These are phyloP conservation scores for Crypturellus tataupa DNA, from an alignment of 2,797 vertebrate species.

Conservation along the genomic window DNA sequence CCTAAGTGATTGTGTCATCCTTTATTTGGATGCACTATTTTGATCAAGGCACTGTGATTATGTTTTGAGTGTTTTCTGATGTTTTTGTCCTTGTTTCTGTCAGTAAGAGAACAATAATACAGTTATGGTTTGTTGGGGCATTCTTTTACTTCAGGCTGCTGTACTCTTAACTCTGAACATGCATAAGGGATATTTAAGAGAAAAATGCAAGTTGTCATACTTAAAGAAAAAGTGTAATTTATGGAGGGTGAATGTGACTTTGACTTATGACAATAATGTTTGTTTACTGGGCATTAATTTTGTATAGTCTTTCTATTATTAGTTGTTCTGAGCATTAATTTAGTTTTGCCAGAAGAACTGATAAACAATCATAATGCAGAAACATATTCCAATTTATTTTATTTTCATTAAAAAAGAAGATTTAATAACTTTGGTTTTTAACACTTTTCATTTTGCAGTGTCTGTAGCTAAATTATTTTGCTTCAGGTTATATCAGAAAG, in stretches of 20 bases:
- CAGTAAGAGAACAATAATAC: neutral
- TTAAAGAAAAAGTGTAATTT: neutral
- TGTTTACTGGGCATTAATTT: constrained; percentile 47
- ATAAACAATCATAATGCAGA: constrained; percentile 14
- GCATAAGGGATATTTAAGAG: neutral
- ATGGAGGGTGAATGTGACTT: constrained; percentile 26
- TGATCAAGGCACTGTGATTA: neutral
- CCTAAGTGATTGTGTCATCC: rapidly evolving
- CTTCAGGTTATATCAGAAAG: neutral
- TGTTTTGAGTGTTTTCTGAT: neutral
- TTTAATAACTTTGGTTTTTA: neutral
- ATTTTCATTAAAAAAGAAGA: neutral
- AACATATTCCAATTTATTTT: neutral
- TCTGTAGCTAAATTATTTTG: neutral
- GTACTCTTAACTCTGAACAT: neutral
- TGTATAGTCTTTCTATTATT: constrained; percentile 35
- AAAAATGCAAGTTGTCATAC: neutral
- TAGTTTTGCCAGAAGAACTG: neutral
- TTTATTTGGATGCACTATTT: neutral
- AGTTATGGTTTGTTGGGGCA: rapidly evolving
- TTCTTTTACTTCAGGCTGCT: neutral
- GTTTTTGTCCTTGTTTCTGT: neutral
- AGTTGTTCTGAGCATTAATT: constrained; percentile 24
- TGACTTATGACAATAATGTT: constrained; percentile 27
- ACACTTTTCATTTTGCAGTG: neutral